Evolutionary conservation across 2,888 invertebrate genomes (phyloP).

Genomic region (Rhamnusium bicolor): DNA sequence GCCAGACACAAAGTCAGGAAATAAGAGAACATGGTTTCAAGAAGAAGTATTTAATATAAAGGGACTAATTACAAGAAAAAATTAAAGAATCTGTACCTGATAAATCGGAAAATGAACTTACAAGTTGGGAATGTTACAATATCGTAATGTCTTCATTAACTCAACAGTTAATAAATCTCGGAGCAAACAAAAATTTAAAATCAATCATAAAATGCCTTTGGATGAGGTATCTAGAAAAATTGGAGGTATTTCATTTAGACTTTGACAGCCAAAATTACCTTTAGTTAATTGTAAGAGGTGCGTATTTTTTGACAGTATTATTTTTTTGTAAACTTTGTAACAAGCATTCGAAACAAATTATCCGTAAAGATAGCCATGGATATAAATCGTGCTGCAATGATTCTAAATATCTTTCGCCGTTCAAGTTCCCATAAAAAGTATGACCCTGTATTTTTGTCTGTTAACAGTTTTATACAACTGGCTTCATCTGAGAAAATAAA

Average conservation of each 20-base stretch:
- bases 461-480: no score
- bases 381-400: no score
- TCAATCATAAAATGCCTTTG: slow-evolving; percentile 76
- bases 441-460: no score
- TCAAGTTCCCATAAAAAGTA: no score
- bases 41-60: slow-evolving; percentile 42
- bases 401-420: no score
- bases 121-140: slow-evolving; percentile 87
- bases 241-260: slow-evolving; percentile 74
- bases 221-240: slow-evolving; percentile 75
- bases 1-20: slow-evolving; percentile 79
- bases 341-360: no score
- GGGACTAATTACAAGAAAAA: slow-evolving; percentile 26
- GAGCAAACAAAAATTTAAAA: slow-evolving; percentile 77
- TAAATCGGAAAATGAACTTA: slow-evolving; percentile 66
- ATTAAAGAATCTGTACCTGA: slow-evolving; percentile 45
- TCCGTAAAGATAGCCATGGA: no score
- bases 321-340: no score
- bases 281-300: slow-evolving; percentile 71
- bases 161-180: slow-evolving; percentile 79
- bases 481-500: no score
- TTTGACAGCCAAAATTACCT: slow-evolving; percentile 72
- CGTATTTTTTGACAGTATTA: slow-evolving; percentile 40
- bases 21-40: slow-evolving; percentile 70
- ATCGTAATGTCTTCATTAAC: slow-evolving; percentile 80